Conservation (phyloP, 2,797 vertebrate genomes). For the Ataeniobius toweri region DNA sequence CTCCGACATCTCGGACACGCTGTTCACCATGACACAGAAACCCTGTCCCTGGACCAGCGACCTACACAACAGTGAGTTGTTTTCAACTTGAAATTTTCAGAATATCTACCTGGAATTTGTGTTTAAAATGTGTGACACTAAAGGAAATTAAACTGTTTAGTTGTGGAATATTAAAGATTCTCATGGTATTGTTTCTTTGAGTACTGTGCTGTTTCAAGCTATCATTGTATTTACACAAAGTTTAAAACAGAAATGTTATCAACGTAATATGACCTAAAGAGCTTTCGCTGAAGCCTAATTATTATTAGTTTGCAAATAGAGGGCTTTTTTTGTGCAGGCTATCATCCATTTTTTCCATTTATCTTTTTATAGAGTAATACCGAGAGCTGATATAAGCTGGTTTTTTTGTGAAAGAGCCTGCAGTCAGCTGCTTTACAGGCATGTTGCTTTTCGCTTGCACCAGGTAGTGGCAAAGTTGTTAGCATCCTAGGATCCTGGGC, state of each 20-base stretch:
- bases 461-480: too few relatives aligned
- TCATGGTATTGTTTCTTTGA: neutral
- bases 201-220: neutral
- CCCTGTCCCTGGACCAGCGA: conserved; percentile 81
- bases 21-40: conserved; percentile 96
- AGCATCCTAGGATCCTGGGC: too few relatives aligned
- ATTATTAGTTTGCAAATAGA: neutral
- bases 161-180: neutral
- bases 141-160: neutral
- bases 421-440: too few relatives aligned
- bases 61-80: conserved; percentile 84
- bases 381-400: neutral
- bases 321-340: neutral
- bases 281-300: neutral
- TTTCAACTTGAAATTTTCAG: neutral
- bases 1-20: conserved; percentile 95
- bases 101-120: conserved; percentile 2
- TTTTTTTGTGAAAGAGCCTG: too few relatives aligned
- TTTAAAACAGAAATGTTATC: neutral
- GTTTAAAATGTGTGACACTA: neutral
- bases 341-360: neutral
- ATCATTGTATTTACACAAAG: too few relatives aligned
- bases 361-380: neutral
- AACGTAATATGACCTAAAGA: neutral
- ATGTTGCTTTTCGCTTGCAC: too few relatives aligned